These are phyloP conservation scores for Papilio protenor DNA, from an alignment of 2,888 invertebrate species.

Conservation along the genomic window DNA sequence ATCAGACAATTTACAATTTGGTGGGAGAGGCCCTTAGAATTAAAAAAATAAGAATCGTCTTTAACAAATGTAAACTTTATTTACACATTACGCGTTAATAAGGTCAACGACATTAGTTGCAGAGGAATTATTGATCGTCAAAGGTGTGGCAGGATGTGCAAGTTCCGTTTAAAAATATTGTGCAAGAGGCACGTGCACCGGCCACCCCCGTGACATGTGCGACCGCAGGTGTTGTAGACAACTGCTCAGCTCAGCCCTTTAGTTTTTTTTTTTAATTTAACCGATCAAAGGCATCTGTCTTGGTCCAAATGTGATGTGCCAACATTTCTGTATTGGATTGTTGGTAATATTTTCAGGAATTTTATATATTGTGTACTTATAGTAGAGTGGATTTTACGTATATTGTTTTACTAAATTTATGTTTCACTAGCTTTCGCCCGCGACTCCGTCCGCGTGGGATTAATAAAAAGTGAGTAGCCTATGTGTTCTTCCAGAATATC, in stretches of 20 bases:
- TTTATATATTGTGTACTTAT: too few relatives aligned
- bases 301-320: constrained; percentile 21
- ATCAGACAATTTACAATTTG: too few relatives aligned
- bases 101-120: constrained; percentile 19
- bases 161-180: constrained; percentile 42
- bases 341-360: not conserved
- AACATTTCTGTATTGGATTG: constrained; percentile 15
- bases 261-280: constrained; percentile 40
- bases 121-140: constrained; percentile 24
- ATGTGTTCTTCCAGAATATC: too few relatives aligned
- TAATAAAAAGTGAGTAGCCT: too few relatives aligned
- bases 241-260: constrained; percentile 48
- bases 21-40: too few relatives aligned
- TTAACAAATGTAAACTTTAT: too few relatives aligned
- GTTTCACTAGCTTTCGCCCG: too few relatives aligned
- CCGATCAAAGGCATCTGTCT: constrained; percentile 38
- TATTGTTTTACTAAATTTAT: too few relatives aligned
- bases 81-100: not conserved
- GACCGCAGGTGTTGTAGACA: constrained; percentile 59
- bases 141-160: constrained; percentile 40
- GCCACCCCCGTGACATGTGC: constrained; percentile 53
- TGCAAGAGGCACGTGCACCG: constrained; percentile 41
- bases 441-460: too few relatives aligned
- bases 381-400: too few relatives aligned
- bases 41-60: too few relatives aligned